Evolutionary conservation across 1,140 invertebrate species (phyloP).

Genomic region (Chymomyza costata): DNA sequence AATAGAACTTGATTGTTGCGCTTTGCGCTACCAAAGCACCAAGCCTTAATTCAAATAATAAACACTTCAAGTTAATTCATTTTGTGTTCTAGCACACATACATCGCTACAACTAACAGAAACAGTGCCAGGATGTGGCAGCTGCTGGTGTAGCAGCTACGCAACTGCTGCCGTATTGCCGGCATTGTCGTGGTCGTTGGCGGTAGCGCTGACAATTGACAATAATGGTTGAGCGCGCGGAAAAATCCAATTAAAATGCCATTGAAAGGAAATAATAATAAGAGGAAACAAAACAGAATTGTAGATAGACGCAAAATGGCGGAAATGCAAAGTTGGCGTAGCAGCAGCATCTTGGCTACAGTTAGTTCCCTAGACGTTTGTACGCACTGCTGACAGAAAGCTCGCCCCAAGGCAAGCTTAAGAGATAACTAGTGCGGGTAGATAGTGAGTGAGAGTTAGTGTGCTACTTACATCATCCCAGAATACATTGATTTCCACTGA

Average conservation of each 20-base stretch:
- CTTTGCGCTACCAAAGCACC: slow-evolving; percentile 21
- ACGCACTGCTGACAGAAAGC: too few relatives aligned
- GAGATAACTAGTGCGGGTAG: background rate
- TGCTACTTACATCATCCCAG: slow-evolving; percentile 76
- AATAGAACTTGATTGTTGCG: slow-evolving; percentile 21
- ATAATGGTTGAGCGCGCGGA: slow-evolving; percentile 69
- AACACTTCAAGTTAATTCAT: slow-evolving; percentile 75
- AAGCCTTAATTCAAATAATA: slow-evolving; percentile 70
- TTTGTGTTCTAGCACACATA: too few relatives aligned
- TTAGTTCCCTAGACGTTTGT: slow-evolving; percentile 1
- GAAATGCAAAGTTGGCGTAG: slow-evolving; percentile 51
- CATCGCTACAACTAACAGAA: slow-evolving; percentile 1
- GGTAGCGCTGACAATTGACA: slow-evolving; percentile 67
- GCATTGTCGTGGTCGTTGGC: slow-evolving; percentile 37
- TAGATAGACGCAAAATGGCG: slow-evolving; percentile 52
- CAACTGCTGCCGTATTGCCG: too few relatives aligned
- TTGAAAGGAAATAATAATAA: slow-evolving; percentile 74
- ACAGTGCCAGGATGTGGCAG: background rate
- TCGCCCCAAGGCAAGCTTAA: too few relatives aligned
- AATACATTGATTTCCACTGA: slow-evolving; percentile 84
- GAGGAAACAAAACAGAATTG: slow-evolving; percentile 70
- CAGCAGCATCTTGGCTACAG: too few relatives aligned
- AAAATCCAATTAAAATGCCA: slow-evolving; percentile 75
- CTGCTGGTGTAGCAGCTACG: slow-evolving; percentile 4
- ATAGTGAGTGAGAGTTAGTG: too few relatives aligned